Base-by-base conservation (phyloP, 2,888 invertebrate species). In the Erynnis tages region DNA sequence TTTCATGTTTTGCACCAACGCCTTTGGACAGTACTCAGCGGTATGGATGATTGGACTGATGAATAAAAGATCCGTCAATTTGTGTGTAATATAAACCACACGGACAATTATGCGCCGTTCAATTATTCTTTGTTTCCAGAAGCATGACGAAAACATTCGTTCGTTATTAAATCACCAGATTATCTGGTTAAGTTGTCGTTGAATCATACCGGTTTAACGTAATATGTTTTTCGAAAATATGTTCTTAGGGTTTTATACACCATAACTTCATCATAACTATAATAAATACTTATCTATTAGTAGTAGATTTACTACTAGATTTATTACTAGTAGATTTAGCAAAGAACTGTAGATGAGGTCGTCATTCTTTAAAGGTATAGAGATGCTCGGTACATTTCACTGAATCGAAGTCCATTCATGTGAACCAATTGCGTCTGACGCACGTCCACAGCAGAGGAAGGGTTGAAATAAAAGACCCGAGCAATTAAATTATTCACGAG, bases 31-130 rank as follows among this genome's bases (percentile, higher is more conserved):
- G 72, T 77, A 76, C 82, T 84, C 72, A 59, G 76, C 67, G 79
- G 79, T 73, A 63, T 67, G 74, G 79, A 78, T 82, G 87, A 87
- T 86, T 85, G 86, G 83, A 77, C 67, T 68, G 70, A 81, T 88
- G 87, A 87, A 88, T 88, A 86, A 88, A 88, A 88, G 76, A 88
- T 87, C 59, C 66, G 74, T 73, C 86, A 87, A 88, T 88, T 87
- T 88, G 84, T 82, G 76, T 82, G 76, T 76, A 79, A 82, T 76
- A 74, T 65, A 62, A 74, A 66, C 63, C 73, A 61, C 66, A 66
- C 69, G 71, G 69, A 71, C 69, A 72, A 82, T 85, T 84, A 85
- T 81, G 73, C 83, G 73, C 71, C 68, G 71, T 76, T 78, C 79
- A 81, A 83, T 81, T 82, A 66, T 63, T 53, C 56, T 35, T 34